Evolutionary conservation across 2,797 vertebrate genomes (phyloP).

Genomic region (Lindbergichthys nudifrons): DNA sequence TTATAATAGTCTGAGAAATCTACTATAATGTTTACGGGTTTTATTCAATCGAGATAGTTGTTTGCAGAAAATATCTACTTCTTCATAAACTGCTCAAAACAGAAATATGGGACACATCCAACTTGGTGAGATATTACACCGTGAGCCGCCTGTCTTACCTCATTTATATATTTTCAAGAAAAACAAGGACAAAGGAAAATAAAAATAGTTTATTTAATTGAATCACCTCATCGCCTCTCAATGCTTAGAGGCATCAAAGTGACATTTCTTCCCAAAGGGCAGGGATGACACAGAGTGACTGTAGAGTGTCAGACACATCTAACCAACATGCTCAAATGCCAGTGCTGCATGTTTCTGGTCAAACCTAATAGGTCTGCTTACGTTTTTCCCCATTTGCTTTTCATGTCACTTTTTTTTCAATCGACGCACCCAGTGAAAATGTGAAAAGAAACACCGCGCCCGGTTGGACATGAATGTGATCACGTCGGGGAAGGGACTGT

Average conservation of each 20-base stretch:
- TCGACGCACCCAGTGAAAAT: constrained; percentile 47
- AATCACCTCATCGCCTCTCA: constrained; percentile 22
- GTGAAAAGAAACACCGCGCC: constrained; percentile 27
- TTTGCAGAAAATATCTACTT: background rate
- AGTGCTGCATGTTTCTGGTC: constrained; percentile 49
- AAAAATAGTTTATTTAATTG: constrained; percentile 15
- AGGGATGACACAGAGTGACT: constrained; percentile 64
- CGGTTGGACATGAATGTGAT: constrained; percentile 73
- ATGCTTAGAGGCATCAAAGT: constrained; percentile 55
- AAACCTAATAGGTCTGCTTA: constrained; percentile 31
- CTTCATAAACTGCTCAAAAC: background rate
- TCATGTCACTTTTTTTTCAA: constrained; percentile 63
- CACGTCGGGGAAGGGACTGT: constrained; percentile 46
- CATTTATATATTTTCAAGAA: background rate
- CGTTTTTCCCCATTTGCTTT: constrained; percentile 47
- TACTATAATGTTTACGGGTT: too few species aligned
- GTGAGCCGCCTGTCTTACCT: background rate
- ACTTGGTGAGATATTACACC: background rate
- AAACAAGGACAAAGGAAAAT: constrained; percentile 10
- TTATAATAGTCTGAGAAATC: background rate
- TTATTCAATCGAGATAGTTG: background rate
- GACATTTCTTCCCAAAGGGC: constrained; percentile 76
- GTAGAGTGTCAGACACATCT: constrained; percentile 68
- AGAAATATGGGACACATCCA: background rate
- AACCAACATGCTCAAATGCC: constrained; percentile 71